Evolutionary conservation across 2,113 vertebrate genomes (phyloP), one percentile per base, ranked within the genome.

Genomic region (Spea bombifrons): DNA sequence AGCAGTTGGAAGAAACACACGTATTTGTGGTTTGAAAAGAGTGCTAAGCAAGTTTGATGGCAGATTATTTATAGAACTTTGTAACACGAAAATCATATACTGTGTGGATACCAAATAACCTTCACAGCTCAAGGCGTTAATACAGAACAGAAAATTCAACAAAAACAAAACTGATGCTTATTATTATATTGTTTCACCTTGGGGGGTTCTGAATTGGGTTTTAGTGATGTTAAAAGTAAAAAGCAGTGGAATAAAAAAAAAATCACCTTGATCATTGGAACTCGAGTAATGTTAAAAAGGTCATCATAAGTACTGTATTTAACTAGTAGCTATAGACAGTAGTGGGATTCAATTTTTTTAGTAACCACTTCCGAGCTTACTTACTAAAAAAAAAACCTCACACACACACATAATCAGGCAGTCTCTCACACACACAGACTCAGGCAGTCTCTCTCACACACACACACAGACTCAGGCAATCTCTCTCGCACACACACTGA

Each of bases 41-140:
- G 63, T 73, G 70, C 49, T 73, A 79, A 79, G 64, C 70, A 73
- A 64, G 63, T 49, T 66, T 8, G 49, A 73, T 71, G 67, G 43
- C 55, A 78, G 63, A 43, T 73, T 79, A 79, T 79, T 79, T 73
- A 66, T 73, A 79, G 70, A 61, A 73, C 30, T 65, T 73, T 73
- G 43, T 73, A 73, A 64, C 30, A 73, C 15, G 9, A 52, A 55
- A 73, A 79, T 45, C 59, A 72, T 65, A 73, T 65, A 65, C 49
- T 72, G 4, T 59, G 59, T 72, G 47, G 63, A 57, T 79, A 57
- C 59, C n/a, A 65, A 7, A 47, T 72, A 78, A 66, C 69, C 69
- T 72, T 78, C 69, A 48, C 77, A 73, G 77, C 77, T 66, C 16
- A 55, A 16, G 9, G 65, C 69, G 13, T 13, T 57, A 71, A 71